phyloP scores from a whole-genome alignment of 2,113 vertebrate genomes.

The Daubentonia madagascariensis region DNA sequence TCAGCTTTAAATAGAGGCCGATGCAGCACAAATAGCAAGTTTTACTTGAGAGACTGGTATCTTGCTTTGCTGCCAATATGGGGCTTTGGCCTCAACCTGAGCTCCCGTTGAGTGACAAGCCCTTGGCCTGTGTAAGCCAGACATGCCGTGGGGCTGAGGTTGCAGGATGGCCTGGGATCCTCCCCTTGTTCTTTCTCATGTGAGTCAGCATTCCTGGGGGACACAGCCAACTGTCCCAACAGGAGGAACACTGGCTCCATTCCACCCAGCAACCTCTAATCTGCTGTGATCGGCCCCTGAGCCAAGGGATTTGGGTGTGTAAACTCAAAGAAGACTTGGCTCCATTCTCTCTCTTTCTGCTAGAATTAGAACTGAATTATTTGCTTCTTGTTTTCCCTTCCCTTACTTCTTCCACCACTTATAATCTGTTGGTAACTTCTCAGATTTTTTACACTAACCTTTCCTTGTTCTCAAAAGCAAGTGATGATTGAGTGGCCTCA shows the following conservation, averaged over 20 bases:
- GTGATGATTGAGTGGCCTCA: rapidly evolving
- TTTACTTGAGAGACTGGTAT: slow-evolving; percentile 49
- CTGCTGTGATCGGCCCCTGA: slow-evolving; percentile 57
- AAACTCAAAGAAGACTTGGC: not conserved
- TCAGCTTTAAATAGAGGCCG: slow-evolving; percentile 57
- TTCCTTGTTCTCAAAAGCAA: not conserved
- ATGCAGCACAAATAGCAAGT: slow-evolving; percentile 49
- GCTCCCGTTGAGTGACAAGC: not conserved
- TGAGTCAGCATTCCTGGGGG: slow-evolving; percentile 78
- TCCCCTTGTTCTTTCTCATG: slow-evolving; percentile 59
- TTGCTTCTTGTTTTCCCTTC: not conserved
- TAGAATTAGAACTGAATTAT: not conserved
- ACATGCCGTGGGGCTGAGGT: slow-evolving; percentile 28
- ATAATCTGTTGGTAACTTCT: not conserved
- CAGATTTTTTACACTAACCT: not conserved
- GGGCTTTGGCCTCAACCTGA: slow-evolving; percentile 3
- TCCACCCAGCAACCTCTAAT: slow-evolving; percentile 77
- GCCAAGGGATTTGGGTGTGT: slow-evolving; percentile 66
- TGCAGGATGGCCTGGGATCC: slow-evolving; percentile 42
- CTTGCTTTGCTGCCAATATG: slow-evolving; percentile 24
- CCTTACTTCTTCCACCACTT: not conserved
- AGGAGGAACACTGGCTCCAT: not conserved
- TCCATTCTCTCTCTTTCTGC: not conserved
- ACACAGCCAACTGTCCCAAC: slow-evolving; percentile 16
- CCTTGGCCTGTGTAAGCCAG: not conserved